These are phyloP conservation scores for Tringa solitaria DNA, from an alignment of 2,113 vertebrate genomes.

Conservation along the genomic window DNA sequence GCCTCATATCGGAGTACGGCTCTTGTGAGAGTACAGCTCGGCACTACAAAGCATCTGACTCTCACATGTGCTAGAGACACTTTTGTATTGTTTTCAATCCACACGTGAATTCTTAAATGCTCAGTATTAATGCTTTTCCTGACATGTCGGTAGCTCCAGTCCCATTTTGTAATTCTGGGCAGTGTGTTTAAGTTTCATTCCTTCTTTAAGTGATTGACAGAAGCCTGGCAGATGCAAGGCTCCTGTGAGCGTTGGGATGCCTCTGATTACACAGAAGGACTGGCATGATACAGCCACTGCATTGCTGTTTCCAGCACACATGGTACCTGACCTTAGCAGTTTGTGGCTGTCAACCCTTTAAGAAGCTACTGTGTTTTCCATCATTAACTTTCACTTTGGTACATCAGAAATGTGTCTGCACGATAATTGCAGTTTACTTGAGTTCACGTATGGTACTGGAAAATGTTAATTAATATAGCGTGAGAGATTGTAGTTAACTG, in stretches of 20 bases:
- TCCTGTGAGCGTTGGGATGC: background rate
- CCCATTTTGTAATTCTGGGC: background rate
- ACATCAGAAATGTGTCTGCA: background rate
- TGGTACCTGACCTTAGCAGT: background rate
- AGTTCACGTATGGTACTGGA: background rate
- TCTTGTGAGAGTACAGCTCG: background rate
- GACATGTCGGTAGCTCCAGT: background rate
- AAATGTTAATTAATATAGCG: background rate
- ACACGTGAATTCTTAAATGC: background rate
- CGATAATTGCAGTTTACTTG: background rate
- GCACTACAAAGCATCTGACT: background rate
- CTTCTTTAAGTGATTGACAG: fast-evolving
- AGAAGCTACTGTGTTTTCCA: background rate
- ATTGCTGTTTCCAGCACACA: background rate
- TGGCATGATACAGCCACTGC: background rate
- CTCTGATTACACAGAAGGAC: background rate
- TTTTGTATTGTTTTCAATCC: background rate
- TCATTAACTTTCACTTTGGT: background rate
- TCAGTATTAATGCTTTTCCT: background rate
- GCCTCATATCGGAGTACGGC: fast-evolving
- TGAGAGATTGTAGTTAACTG: background rate
- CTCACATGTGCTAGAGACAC: background rate
- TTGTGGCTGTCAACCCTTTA: background rate
- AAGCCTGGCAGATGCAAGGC: background rate
- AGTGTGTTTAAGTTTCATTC: background rate